These are phyloP conservation scores for Philereme vetulata DNA, from an alignment of 2,888 invertebrate species.

Conservation along the genomic window DNA sequence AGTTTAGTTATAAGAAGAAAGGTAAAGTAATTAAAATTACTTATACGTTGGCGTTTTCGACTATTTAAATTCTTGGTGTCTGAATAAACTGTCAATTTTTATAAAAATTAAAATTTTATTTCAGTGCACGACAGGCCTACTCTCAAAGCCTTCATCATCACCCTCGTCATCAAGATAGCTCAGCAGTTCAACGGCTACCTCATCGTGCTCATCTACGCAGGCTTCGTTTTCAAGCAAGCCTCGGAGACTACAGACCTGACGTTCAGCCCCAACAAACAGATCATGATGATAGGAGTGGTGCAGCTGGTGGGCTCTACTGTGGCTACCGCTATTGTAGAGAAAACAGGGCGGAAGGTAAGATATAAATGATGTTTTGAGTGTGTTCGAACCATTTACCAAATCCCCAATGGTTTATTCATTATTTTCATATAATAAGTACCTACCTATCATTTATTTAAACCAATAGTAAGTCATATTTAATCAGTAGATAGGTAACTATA, in stretches of 20 bases:
- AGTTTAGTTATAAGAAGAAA: no score
- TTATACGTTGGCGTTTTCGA: no score
- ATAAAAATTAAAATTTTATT: conserved; percentile 32
- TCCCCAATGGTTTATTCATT: no score
- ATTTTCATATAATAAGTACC: no score
- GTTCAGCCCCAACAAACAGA: conserved; percentile 74
- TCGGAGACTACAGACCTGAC: conserved; percentile 61
- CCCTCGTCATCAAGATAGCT: conserved; percentile 71
- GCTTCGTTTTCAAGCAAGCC: conserved; percentile 69
- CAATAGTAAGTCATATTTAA: no score
- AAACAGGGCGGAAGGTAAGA: conserved; percentile 73
- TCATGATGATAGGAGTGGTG: conserved; percentile 72
- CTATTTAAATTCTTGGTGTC: no score
- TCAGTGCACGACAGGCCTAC: conserved; percentile 71
- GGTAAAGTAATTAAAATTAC: no score
- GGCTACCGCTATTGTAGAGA: conserved; percentile 73
- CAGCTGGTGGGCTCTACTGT: conserved; percentile 69
- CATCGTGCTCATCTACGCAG: conserved; percentile 74
- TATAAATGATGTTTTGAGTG: no score
- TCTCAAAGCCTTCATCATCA: conserved; percentile 74
- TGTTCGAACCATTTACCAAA: no score
- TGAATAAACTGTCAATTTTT: no score
- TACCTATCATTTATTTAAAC: no score
- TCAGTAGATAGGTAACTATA: no score
- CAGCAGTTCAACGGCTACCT: conserved; percentile 79